Evolutionary conservation across 2,797 vertebrate genomes (phyloP).

Genomic region (Cryptoprocta ferox): DNA sequence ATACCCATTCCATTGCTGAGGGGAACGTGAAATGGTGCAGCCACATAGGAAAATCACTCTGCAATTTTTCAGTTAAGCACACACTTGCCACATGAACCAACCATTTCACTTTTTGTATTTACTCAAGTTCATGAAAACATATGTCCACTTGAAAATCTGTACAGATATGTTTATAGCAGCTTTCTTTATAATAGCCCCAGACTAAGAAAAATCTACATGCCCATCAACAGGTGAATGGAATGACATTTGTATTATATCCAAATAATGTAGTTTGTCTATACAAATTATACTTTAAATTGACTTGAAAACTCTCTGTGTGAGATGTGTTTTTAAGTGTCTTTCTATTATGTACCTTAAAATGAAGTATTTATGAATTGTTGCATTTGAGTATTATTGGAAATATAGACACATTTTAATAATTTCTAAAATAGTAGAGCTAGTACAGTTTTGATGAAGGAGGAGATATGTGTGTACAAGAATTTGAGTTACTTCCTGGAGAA

Average conservation of each 20-base stretch:
- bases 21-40: background rate
- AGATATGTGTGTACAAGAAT: background rate
- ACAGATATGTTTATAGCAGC: background rate
- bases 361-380: background rate
- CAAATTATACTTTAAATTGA: background rate
- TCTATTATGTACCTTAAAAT: background rate
- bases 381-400: background rate
- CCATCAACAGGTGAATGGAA: background rate
- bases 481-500: background rate
- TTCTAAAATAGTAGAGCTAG: background rate
- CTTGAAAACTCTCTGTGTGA: background rate
- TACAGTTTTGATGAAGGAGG: background rate
- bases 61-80: background rate
- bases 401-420: background rate
- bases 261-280: background rate
- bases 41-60: background rate
- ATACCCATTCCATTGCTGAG: background rate
- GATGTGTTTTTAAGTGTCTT: background rate
- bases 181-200: background rate
- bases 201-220: background rate
- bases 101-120: background rate
- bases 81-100: background rate
- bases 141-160: background rate
- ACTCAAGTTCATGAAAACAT: background rate
- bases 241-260: background rate